Conservation (phyloP, 2,888 invertebrate species). For the Drosophila borborema region DNA sequence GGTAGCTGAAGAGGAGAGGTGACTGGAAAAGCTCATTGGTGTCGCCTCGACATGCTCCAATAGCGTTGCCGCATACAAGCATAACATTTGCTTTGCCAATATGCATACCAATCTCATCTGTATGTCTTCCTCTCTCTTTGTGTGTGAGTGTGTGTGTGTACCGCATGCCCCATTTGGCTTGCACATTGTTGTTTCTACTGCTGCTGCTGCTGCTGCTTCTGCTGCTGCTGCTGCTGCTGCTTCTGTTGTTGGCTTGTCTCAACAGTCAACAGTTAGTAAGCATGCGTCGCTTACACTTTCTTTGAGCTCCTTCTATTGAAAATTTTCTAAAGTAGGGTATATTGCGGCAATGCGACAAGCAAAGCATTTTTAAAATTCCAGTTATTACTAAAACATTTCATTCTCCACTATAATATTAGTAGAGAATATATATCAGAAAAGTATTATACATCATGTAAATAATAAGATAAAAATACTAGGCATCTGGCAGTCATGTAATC, state of each 20-base stretch:
- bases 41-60: conserved; percentile 68
- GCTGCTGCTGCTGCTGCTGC: conserved; percentile 1
- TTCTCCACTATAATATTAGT: background rate
- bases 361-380: no score
- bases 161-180: conserved; percentile 60
- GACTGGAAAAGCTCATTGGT: conserved; percentile 58
- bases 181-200: conserved; percentile 32
- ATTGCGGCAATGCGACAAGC: background rate
- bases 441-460: background rate
- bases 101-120: conserved; percentile 50
- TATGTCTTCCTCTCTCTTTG: conserved; percentile 6
- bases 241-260: conserved; percentile 18
- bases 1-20: background rate
- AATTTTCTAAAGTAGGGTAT: background rate
- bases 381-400: background rate
- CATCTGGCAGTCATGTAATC: background rate
- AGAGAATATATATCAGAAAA: background rate
- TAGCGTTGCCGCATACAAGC: conserved; percentile 54
- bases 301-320: conserved; percentile 1
- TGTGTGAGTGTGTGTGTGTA: conserved; percentile 37
- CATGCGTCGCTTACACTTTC: conserved; percentile 40
- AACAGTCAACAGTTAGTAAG: conserved; percentile 42
- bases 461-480: background rate
- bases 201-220: background rate
- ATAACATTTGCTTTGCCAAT: conserved; percentile 63